Evolutionary conservation across 2,888 invertebrate genomes (phyloP), one percentile per base, ranked within the genome.

Genomic region (Dryadula phaetusa): DNA sequence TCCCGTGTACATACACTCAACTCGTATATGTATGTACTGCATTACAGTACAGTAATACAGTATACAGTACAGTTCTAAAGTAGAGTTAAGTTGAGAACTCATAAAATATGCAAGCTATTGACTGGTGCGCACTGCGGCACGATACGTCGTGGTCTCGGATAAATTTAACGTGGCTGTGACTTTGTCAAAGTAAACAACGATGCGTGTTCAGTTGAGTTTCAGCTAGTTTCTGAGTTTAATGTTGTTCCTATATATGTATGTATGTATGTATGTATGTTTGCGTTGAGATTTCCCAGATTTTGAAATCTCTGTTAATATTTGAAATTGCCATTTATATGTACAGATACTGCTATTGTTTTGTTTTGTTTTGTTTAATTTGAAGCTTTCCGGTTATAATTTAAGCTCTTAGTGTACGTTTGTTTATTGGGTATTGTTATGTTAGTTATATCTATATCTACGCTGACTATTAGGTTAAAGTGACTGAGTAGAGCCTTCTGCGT

Each of bases 41-140:
- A 16, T 14, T 53, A 18, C 32, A 37, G 34, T 34, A 20, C 34
- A 37, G 54, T 37, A 12, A n/a, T 20, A 54, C 54, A 34, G 28
- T 34, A 18, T 18, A 53, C 28, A 52, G 28, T 52, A 28, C 34
- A 56, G 58, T 65, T 64, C 58, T 64, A 71, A 73, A 75, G 75
- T 74, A 71, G 68, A 75, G 73, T 75, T 74, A 76, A 80, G 77
- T 80, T 77, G 83, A 80, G 79, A 80, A 74, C 77, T 79, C 84
- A 86, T 92, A 86, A 92, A 92, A 90, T 91, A 91, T 92, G 90
- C 91, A 91, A 80, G 77, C 85, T 85, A 86, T 89, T 83, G 88
- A 86, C 82, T 85, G 79, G 81, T 83, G 82, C 84, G 83, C 83
- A 83, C 72, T 84, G 90, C 91, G 90, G 83, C 87, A 86, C 70